Base-by-base conservation (phyloP, 2,113 vertebrate species). In the Amblyopsis rosae region DNA sequence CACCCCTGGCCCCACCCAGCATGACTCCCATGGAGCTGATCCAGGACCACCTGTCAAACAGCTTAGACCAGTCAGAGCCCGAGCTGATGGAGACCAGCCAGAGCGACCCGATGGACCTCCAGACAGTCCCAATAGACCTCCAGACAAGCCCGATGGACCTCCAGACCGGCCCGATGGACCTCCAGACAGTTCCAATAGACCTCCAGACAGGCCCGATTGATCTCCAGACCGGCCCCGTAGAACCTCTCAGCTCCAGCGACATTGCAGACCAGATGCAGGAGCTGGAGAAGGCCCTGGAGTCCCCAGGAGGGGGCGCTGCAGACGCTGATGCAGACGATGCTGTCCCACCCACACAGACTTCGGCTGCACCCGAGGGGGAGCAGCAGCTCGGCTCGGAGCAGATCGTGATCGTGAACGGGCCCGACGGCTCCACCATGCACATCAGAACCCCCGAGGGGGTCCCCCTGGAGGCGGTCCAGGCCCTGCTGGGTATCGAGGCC, bases 401-500 rank as follows among this genome's bases (percentile, higher is more conserved):
- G 13, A 83, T 91, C 0, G 90, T 94, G 49, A 91, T 93, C 0
- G 92, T 95, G 17, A 93, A 94, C 0, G 81, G 90, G 17, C 87
- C 82, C 0, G 90, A 86, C 3, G 93, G 92, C 57, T 91, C 93
- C 1, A 92, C 92, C 12, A 89, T 94, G 89, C 94, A 92, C 68
- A 91, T 90, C 8, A 90, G 88, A 73, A 91, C 88, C 0, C 91
- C 87, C 0, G 88, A 94, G 58, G 90, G 93, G 0, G 87, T 92
- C 8, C 91, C 94, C n/a, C 57, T 93, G 63, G 93, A 94, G 82
- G 89, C 92, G 0, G 90, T 92, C 55, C 93, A 94, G 77, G 91
- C 93, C 15, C 81, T 95, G 50, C 84, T 96, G 72, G 92, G 92
- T 15, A 82, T 93, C 49, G 93, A 94, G 77, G 75, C 91, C 0